Evolutionary conservation across 2,888 invertebrate species (phyloP).

Genomic region (Trissolcus japonicus): DNA sequence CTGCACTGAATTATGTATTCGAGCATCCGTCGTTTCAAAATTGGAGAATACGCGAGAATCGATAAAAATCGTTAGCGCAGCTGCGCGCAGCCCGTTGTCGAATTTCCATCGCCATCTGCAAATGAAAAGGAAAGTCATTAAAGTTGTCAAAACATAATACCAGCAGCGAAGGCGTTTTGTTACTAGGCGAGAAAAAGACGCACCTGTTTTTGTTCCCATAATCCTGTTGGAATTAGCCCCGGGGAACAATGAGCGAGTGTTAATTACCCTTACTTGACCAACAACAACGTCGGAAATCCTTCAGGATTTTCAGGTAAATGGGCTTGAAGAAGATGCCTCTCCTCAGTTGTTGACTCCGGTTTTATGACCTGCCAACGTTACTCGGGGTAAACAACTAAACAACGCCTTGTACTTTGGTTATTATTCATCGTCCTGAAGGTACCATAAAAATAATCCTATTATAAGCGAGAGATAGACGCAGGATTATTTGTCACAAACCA

Average conservation of each 20-base stretch:
- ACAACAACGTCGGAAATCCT: no score
- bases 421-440: constrained; percentile 11
- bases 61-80: no score
- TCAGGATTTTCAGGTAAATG: background rate
- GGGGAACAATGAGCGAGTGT: no score
- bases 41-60: background rate
- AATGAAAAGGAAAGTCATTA: constrained; percentile 9
- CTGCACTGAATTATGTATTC: no score
- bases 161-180: no score
- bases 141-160: background rate
- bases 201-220: background rate
- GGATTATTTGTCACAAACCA: constrained; percentile 39
- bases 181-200: no score
- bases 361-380: constrained; percentile 16
- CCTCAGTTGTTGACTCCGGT: constrained; percentile 15
- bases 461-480: constrained; percentile 25
- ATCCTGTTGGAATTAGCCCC: background rate
- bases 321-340: constrained; percentile 13
- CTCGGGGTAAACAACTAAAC: constrained; percentile 17
- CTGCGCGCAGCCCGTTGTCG: no score
- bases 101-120: constrained; percentile 4
- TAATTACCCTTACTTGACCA: no score
- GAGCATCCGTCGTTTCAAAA: constrained; percentile 3
- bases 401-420: constrained; percentile 8
- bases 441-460: constrained; percentile 50